Conservation (phyloP, 2,113 vertebrate species). For the Electrona antarctica region DNA sequence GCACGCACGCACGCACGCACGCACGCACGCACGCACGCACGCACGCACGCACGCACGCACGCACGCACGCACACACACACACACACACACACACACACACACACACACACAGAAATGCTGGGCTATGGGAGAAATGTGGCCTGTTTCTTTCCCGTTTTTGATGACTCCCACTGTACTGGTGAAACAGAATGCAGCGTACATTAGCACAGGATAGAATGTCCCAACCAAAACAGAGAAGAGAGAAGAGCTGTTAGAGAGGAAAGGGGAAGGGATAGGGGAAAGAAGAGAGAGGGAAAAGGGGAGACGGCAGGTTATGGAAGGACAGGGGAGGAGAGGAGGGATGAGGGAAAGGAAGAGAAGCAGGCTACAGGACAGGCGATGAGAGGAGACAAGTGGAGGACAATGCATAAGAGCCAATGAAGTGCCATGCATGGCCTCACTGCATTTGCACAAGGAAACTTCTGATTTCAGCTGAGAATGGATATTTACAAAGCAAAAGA, state of each 20-base stretch:
- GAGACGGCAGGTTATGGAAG: not conserved
- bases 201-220: conserved; percentile 71
- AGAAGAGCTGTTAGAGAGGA: conserved; percentile 38
- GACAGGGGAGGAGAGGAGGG: not conserved
- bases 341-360: not conserved
- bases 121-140: conserved; percentile 77
- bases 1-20: not conserved
- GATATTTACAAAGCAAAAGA: too few relatives aligned
- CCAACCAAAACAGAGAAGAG: conserved; percentile 61
- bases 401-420: not conserved
- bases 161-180: conserved; percentile 75
- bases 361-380: not conserved
- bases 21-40: too few relatives aligned
- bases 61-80: too few relatives aligned
- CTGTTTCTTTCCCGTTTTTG: conserved; percentile 77
- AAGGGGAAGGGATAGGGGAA: conserved; percentile 20
- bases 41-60: too few relatives aligned
- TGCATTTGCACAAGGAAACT: not conserved
- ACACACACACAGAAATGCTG: conserved; percentile 71
- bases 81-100: conserved; percentile 8
- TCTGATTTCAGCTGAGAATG: too few relatives aligned
- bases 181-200: conserved; percentile 75
- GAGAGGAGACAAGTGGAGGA: not conserved
- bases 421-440: too few relatives aligned
- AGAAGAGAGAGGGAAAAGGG: conserved; percentile 1